phyloP scores from a whole-genome alignment of 2,113 vertebrate species.

The Labeo catla region DNA sequence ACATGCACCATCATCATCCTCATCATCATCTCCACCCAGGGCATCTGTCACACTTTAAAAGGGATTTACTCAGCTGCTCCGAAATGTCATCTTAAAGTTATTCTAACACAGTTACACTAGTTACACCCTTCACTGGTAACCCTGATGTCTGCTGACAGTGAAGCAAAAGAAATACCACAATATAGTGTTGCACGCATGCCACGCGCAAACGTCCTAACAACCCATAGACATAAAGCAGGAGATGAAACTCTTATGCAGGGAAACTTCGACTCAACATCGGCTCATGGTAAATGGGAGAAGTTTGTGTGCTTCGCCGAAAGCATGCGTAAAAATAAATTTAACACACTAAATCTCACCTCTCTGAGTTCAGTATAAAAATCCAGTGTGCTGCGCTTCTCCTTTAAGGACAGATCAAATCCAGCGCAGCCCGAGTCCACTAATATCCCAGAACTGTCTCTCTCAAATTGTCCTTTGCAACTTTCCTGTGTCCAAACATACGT shows the following conservation, averaged over 20 bases:
- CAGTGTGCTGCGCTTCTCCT: conserved; percentile 15
- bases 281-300: not conserved
- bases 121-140: not conserved
- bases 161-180: not conserved
- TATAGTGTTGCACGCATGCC: not conserved
- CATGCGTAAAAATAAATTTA: not conserved
- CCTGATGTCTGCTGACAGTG: not conserved
- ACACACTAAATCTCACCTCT: conserved; percentile 7
- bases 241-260: not conserved
- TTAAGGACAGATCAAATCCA: conserved; percentile 51
- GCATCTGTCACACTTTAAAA: conserved; percentile 39
- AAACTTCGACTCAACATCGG: not conserved
- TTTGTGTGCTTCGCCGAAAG: not conserved
- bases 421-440: conserved; percentile 54
- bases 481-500: conserved; percentile 42
- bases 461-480: conserved; percentile 49
- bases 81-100: conserved; percentile 18
- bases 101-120: not conserved
- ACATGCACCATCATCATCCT: conserved; percentile 9
- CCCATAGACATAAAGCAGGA: not conserved
- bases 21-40: conserved; percentile 31
- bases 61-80: not conserved
- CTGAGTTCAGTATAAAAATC: not conserved
- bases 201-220: not conserved
- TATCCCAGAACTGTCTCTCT: conserved; percentile 55